Base-by-base conservation (phyloP, 2,888 invertebrate species). In the Brachyopa scutellaris region DNA sequence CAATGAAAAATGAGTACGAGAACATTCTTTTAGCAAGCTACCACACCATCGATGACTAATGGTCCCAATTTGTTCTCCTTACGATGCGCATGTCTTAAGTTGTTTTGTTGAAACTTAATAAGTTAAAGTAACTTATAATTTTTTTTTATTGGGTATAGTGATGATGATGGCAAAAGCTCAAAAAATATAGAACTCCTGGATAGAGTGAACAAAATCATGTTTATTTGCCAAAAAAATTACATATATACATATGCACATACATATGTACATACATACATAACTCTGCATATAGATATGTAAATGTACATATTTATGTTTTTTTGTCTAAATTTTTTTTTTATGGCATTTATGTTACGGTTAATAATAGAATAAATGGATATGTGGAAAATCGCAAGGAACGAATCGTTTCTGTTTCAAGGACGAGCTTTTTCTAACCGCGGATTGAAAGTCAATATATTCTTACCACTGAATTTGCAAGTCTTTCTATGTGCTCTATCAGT, bases 61-160 rank as follows among this genome's bases (percentile, higher is more conserved):
- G 49, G 49, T 57, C 42, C 62, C 51, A 69, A 64, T 76, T 76
- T 57, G 57, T 74, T 62, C 74, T 11, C 8, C 29, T 23, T 15
- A 31, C 19, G 11, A 8, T 62, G 82, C 77, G 72, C 77, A 77
- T 70, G 77, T 9, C 31, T 29, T 40, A 40, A 33, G 21, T 13
- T 42, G n/a, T n/a, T 33, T 51, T 36, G 62, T n/a, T 77, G 82
- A 82, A 77, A 82, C 69, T 59, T 77, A 77, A 82, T 70, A 82
- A 82, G 77, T 82, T 82, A 72, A 61, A 49, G 49, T 69, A 70
- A 64, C 76, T 70, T 57, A n/a, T n/a, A 53, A 51, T 70, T 77
- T 77, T 72, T 59, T 72, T 82, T 82, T 82, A 82, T 76, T 82
- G 66, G 47, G 66, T n/a, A n/a, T n/a, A n/a, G 29, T 23, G 31